Conservation (phyloP, 2,113 vertebrate genomes). For the Ia io region DNA sequence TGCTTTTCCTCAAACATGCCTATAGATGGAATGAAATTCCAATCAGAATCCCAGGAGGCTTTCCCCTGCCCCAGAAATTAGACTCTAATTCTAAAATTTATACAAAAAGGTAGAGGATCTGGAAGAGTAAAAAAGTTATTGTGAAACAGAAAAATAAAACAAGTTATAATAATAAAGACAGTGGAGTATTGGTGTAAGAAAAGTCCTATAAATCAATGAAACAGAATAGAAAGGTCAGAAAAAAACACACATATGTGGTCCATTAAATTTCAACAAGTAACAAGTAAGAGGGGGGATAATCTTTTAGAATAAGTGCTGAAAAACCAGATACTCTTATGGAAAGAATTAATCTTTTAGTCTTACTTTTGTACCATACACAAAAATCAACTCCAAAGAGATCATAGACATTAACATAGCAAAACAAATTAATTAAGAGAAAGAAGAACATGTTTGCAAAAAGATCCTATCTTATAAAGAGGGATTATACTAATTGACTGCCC, state of each 20-base stretch:
- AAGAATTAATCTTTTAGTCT: background rate
- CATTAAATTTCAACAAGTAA: background rate
- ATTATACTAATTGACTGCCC: too few relatives aligned
- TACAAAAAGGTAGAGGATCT: background rate
- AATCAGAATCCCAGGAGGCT: background rate
- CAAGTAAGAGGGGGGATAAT: background rate
- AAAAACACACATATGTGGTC: background rate
- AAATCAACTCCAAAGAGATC: background rate
- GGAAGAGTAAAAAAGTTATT: background rate
- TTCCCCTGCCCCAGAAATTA: background rate
- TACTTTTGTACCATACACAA: background rate
- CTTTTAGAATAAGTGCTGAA: background rate
- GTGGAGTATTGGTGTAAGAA: background rate
- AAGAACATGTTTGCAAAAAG: background rate
- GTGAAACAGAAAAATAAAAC: background rate
- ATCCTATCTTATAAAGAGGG: too few relatives aligned
- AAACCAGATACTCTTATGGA: background rate
- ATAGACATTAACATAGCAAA: background rate
- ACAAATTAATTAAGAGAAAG: background rate
- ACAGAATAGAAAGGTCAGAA: background rate
- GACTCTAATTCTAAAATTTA: background rate
- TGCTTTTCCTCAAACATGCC: background rate
- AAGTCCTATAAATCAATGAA: background rate
- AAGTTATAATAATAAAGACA: background rate
- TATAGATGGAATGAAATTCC: background rate